Evolutionary conservation across 1,140 invertebrate genomes (phyloP).

Genomic region (Plectrocnemia conspersa): DNA sequence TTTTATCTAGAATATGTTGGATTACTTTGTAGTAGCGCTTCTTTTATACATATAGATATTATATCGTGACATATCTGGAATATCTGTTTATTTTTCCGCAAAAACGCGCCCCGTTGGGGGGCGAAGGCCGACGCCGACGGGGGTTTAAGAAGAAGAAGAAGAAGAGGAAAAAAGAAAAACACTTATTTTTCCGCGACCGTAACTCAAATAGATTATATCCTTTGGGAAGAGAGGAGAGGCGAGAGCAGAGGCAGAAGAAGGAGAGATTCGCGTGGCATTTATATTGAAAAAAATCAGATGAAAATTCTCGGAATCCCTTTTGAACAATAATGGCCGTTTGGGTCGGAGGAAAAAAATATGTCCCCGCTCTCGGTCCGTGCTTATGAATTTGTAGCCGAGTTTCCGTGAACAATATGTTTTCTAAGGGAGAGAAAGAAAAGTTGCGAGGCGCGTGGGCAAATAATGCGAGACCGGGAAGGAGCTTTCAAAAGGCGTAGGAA

Average conservation of each 20-base stretch:
- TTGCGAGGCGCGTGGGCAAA: constrained; percentile 11
- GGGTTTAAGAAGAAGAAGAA: neutral
- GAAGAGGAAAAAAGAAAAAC: constrained; percentile 6
- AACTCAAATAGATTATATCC: constrained; percentile 10
- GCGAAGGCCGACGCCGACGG: too few relatives aligned
- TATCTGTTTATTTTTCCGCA: too few relatives aligned
- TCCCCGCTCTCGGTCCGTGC: constrained; percentile 20
- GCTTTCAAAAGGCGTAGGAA: too few relatives aligned
- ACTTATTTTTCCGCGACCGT: constrained; percentile 1
- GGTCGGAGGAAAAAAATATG: constrained; percentile 31
- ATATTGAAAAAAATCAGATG: constrained; percentile 22
- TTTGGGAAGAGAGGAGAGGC: constrained; percentile 3
- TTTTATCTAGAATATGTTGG: too few relatives aligned
- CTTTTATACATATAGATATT: too few relatives aligned
- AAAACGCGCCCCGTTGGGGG: too few relatives aligned
- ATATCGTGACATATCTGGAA: too few relatives aligned
- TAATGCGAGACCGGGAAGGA: constrained; percentile 2
- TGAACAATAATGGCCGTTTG: constrained; percentile 24
- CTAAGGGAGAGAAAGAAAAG: constrained; percentile 26
- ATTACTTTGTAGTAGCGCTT: too few relatives aligned
- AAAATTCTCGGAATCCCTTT: constrained; percentile 21
- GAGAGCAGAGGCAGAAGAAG: too few relatives aligned
- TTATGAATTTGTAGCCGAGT: constrained; percentile 29
- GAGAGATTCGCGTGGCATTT: constrained; percentile 14
- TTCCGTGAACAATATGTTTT: constrained; percentile 35